These are phyloP conservation scores for Lates calcarifer DNA, from an alignment of 2,113 vertebrate species.

Conservation along the genomic window DNA sequence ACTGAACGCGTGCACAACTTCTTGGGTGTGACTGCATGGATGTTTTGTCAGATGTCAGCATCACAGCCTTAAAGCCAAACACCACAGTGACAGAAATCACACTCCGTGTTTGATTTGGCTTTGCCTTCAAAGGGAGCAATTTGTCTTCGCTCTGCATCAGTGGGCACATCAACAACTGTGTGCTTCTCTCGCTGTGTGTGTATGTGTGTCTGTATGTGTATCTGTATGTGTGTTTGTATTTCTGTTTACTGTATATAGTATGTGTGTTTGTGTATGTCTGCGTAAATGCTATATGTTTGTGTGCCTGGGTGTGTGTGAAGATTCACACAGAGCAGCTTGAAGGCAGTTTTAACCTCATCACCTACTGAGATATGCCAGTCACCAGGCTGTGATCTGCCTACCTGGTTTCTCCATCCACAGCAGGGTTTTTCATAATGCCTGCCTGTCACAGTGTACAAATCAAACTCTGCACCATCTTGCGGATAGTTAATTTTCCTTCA, in stretches of 20 bases:
- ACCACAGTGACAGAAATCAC: conserved; percentile 75
- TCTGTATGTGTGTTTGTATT: conserved; percentile 24
- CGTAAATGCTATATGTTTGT: conserved; percentile 21
- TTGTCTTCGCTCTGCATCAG: conserved; percentile 76
- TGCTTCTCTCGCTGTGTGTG: conserved; percentile 26
- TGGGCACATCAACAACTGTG: conserved; percentile 73
- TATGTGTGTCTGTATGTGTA: conserved; percentile 24
- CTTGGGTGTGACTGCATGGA: conserved; percentile 60
- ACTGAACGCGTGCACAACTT: conserved; percentile 25
- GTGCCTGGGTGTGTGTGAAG: conserved; percentile 14
- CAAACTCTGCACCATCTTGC: conserved; percentile 41
- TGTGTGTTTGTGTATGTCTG: conserved; percentile 4
- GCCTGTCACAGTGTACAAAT: conserved; percentile 52
- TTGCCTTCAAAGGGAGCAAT: conserved; percentile 78
- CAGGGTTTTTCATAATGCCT: conserved; percentile 57
- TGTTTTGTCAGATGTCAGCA: conserved; percentile 78
- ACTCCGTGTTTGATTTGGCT: conserved; percentile 75
- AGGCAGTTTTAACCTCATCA: conserved; percentile 63
- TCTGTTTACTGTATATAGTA: conserved; percentile 52
- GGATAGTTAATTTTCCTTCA: conserved; percentile 61
- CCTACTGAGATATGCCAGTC: conserved; percentile 68
- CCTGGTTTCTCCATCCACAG: conserved; percentile 65
- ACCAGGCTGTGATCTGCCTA: conserved; percentile 64
- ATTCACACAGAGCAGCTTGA: conserved; percentile 43
- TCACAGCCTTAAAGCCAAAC: conserved; percentile 67